Conservation (phyloP, 2,888 invertebrate genomes). For the Gandaritis pyraliata region DNA sequence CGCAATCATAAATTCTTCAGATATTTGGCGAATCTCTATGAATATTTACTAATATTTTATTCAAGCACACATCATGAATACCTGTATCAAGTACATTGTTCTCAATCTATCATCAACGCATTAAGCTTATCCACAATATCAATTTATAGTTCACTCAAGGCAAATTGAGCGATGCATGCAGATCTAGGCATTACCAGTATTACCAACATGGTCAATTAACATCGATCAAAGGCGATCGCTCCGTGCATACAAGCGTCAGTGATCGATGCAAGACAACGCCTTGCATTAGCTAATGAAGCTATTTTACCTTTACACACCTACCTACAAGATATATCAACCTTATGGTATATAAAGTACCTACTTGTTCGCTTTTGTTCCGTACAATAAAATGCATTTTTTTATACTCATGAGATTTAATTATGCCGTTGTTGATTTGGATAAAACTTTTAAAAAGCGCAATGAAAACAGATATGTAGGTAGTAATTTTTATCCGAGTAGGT, state of each 20-base stretch:
- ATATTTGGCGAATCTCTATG: too few relatives aligned
- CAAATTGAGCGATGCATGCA: conserved; percentile 24
- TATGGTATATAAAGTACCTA: too few relatives aligned
- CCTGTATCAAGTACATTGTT: conserved; percentile 13
- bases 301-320: conserved; percentile 6
- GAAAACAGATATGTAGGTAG: too few relatives aligned
- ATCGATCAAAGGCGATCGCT: conserved; percentile 37
- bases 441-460: too few relatives aligned
- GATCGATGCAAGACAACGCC: conserved; percentile 33
- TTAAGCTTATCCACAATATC: conserved; percentile 1
- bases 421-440: too few relatives aligned
- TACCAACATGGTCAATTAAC: conserved; percentile 38
- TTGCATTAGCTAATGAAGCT: conserved; percentile 26
- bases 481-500: too few relatives aligned
- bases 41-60: too few relatives aligned
- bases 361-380: too few relatives aligned
- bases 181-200: conserved; percentile 33
- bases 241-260: conserved; percentile 30
- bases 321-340: too few relatives aligned
- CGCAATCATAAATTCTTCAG: not conserved
- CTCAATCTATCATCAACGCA: conserved; percentile 19
- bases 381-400: too few relatives aligned
- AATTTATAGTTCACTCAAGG: conserved; percentile 8
- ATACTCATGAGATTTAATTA: too few relatives aligned
- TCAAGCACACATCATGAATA: too few relatives aligned